Evolutionary conservation across 92 coral and sea anemone species (phyloP).

Genomic region (Anthopleura xanthogrammica): DNA sequence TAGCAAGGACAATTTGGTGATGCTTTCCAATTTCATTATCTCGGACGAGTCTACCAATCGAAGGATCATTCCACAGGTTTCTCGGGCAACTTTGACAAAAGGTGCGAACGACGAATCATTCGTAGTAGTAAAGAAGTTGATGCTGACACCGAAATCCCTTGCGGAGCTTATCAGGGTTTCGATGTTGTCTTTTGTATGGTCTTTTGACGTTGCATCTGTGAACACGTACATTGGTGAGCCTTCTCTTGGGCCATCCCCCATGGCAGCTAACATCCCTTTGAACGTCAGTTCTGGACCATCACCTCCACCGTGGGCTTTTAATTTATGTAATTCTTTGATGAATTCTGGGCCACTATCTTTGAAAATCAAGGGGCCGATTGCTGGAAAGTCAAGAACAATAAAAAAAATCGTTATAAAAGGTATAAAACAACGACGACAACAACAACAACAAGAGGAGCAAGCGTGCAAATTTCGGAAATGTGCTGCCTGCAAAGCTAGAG

Average conservation of each 20-base stretch:
- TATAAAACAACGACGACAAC: not conserved
- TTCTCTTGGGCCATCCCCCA: slow-evolving; percentile 46
- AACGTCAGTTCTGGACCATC: slow-evolving; percentile 81
- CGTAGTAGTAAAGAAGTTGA: slow-evolving; percentile 66
- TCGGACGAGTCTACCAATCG: slow-evolving; percentile 30
- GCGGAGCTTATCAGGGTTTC: slow-evolving; percentile 31
- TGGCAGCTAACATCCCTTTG: slow-evolving; percentile 68
- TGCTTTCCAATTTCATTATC: slow-evolving; percentile 52
- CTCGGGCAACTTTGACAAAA: slow-evolving; percentile 46
- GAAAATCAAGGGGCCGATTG: not conserved
- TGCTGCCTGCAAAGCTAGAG: too few relatives aligned
- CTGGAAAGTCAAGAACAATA: not conserved
- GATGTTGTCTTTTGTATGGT: slow-evolving; percentile 40
- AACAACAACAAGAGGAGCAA: too few relatives aligned
- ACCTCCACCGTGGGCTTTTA: slow-evolving; percentile 73
- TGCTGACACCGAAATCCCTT: slow-evolving; percentile 27
- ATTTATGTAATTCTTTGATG: slow-evolving; percentile 39
- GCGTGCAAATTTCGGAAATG: too few relatives aligned
- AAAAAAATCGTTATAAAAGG: not conserved
- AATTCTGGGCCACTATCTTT: slow-evolving; percentile 33
- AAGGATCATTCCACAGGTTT: slow-evolving; percentile 72
- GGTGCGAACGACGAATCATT: slow-evolving; percentile 30
- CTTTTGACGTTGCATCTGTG: slow-evolving; percentile 85
- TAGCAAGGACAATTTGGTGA: slow-evolving; percentile 40
- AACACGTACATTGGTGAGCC: slow-evolving; percentile 84